Conservation (phyloP, 1,140 invertebrate genomes). For the Phthorimaea operculella region DNA sequence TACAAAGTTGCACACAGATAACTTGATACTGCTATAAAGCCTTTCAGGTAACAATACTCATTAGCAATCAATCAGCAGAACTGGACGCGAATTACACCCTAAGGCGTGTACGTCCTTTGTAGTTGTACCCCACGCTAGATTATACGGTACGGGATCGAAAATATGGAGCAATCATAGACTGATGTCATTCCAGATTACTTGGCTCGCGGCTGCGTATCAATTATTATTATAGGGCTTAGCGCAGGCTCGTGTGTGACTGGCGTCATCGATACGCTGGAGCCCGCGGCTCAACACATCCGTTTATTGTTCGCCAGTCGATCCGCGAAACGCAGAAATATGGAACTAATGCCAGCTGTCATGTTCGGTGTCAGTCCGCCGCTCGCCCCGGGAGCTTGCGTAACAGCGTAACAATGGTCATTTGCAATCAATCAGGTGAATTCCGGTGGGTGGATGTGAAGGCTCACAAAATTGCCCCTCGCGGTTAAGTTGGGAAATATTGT, state of each 20-base stretch:
- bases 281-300: conserved; percentile 31
- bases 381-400: conserved; percentile 39
- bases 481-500: conserved; percentile 26
- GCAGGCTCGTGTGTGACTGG: conserved; percentile 33
- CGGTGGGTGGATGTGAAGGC: conserved; percentile 35
- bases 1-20: conserved; percentile 1
- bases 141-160: conserved; percentile 18
- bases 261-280: conserved; percentile 42
- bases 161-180: conserved; percentile 25
- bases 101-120: conserved; percentile 17
- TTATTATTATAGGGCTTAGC: conserved; percentile 26
- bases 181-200: conserved; percentile 34
- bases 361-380: conserved; percentile 36
- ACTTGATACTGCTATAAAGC: conserved; percentile 11
- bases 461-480: conserved; percentile 43
- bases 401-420: conserved; percentile 53
- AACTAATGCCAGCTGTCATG: conserved; percentile 43
- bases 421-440: conserved; percentile 51
- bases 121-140: conserved; percentile 8
- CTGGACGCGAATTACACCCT: conserved; percentile 14
- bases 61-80: conserved; percentile 24
- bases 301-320: conserved; percentile 36
- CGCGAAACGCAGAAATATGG: conserved; percentile 38
- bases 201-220: conserved; percentile 21
- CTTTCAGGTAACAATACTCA: conserved; percentile 20